Base-by-base conservation (phyloP, 1,140 invertebrate species). In the Diachasmimorpha longicaudata region DNA sequence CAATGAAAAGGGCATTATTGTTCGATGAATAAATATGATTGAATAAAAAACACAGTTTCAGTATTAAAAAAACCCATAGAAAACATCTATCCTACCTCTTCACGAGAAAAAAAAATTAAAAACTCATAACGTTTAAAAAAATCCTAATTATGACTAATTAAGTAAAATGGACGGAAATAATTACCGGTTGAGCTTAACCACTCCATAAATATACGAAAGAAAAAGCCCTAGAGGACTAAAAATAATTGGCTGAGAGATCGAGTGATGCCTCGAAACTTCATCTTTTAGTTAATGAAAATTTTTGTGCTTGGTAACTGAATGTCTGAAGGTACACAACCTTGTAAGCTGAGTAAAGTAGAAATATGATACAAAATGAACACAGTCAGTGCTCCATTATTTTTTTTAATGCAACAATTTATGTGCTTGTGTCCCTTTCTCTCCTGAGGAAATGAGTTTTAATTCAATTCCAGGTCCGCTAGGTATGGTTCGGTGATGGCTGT, bases 401-500 rank as follows among this genome's bases (percentile, higher is more conserved):
- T 31, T 68, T 16, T 6, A 48, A 37, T 9, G 44, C 55, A 72
- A 55, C 6, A 14, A 8, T n/a, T 63, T 66, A 8, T 63, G 19
- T 9, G 31, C 37, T 58, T 21, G 6, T 42, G 67, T 4, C 37
- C 21, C 48, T 36, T 71, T 58, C 11, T 11, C 14, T 67, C 21
- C 58, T 39, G 23, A n/a, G 5, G 16, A 76, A 67, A 67, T 55
- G 19, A 48, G 69, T 76, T 71, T 74, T 81, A 82, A 79, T 88
- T 85, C 68, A 88, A 80, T 79, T 88, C 86, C 78, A 88, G 76
- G 80, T 88, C 86, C 19, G 86, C 81, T 25, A 84, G 31, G 31
- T 87, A 88, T 0, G 86, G 83, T 80, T 88, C 86, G 4, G 83
- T 85, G 42, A 86, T 84, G 25, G 82, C 79, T 31, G 84, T 87